These are phyloP conservation scores for Naso thynnoides DNA, from an alignment of 2,797 vertebrate species.

Conservation along the genomic window DNA sequence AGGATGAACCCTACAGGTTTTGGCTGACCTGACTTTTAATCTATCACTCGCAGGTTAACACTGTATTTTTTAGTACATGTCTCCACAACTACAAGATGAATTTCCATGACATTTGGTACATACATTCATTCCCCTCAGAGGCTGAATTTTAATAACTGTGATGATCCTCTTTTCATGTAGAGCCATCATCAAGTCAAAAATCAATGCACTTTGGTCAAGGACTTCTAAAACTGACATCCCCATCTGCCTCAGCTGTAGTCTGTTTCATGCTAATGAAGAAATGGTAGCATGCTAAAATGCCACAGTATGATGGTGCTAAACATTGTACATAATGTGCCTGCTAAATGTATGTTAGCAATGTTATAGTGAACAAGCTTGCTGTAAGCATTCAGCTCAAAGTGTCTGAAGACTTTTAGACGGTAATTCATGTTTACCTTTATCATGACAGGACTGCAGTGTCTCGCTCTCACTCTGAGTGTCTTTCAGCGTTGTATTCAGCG, in stretches of 20 bases:
- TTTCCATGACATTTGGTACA: neutral
- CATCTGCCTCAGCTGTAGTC: neutral
- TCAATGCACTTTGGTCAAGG: neutral
- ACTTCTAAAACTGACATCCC: too few relatives aligned
- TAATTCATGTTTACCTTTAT: constrained; percentile 58
- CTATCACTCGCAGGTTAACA: neutral
- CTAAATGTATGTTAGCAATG: neutral
- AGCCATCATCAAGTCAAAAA: neutral
- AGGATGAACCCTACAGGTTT: neutral
- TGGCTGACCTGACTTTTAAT: neutral
- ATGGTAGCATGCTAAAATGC: neutral
- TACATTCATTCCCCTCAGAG: neutral
- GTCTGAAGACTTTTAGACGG: neutral
- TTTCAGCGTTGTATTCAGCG: constrained; percentile 61
- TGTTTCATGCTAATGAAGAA: neutral
- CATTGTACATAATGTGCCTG: neutral
- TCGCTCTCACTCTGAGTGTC: constrained; percentile 52
- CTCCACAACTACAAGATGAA: neutral
- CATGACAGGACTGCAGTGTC: constrained; percentile 45
- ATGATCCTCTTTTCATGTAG: neutral
- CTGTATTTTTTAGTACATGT: neutral
- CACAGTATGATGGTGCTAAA: too few relatives aligned
- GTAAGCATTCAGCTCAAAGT: neutral
- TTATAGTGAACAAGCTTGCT: neutral
- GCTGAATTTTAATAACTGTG: neutral